phyloP scores from a whole-genome alignment of 2,113 vertebrate genomes.

The Ia io region DNA sequence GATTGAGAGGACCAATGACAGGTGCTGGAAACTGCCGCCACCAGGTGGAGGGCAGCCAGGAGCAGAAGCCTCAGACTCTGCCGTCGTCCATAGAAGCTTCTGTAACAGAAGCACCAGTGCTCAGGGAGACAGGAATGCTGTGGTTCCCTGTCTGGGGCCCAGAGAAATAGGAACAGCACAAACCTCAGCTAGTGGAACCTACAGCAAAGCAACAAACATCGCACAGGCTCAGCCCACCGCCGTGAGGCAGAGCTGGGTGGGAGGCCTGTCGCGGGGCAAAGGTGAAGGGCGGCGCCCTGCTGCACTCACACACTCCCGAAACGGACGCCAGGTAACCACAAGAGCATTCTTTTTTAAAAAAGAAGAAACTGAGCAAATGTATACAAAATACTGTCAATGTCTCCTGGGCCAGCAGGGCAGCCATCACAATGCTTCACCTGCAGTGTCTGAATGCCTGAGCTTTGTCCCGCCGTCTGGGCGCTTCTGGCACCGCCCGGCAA shows the following conservation, averaged over 20 bases:
- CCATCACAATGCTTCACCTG: not conserved
- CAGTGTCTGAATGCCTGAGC: not conserved
- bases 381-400: slow-evolving; percentile 48
- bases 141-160: not conserved
- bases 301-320: not conserved
- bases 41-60: not conserved
- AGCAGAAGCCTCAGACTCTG: not conserved
- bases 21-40: not conserved
- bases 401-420: not conserved
- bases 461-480: not conserved
- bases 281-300: not conserved
- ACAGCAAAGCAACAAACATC: not conserved
- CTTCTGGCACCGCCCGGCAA: not conserved
- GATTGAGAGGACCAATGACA: not conserved
- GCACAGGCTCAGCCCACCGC: not conserved
- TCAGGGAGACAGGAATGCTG: not conserved
- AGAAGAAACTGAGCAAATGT: slow-evolving; percentile 9
- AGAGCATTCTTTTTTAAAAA: not conserved
- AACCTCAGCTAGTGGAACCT: not conserved
- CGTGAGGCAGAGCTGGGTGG: not conserved
- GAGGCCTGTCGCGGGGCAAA: not conserved
- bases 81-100: not conserved
- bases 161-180: not conserved
- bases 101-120: not conserved
- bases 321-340: not conserved